phyloP scores from a whole-genome alignment of 2,113 vertebrate genomes.

The Neogale vison region DNA sequence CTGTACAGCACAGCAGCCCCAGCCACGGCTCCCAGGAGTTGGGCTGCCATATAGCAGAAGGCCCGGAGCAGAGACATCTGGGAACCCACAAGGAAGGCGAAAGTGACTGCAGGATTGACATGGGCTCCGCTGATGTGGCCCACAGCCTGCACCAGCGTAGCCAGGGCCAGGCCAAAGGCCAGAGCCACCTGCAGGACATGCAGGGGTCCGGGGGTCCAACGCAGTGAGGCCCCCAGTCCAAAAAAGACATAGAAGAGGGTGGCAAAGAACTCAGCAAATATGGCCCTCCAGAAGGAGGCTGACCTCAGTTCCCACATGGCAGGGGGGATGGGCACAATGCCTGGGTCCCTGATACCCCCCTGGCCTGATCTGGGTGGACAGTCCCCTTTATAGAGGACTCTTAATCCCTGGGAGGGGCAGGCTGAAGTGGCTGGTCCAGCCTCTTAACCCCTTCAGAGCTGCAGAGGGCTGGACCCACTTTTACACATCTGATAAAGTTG shows the following conservation, averaged over 20 bases:
- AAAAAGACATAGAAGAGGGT: conserved; percentile 96
- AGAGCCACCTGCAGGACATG: conserved; percentile 91
- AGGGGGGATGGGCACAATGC: conserved; percentile 64
- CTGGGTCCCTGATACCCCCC: conserved; percentile 59
- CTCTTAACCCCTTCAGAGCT: conserved; percentile 81
- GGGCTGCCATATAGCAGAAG: conserved; percentile 92
- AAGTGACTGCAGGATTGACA: conserved; percentile 94
- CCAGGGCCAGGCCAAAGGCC: conserved; percentile 94
- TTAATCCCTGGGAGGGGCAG: conserved; percentile 78
- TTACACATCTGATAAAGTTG: not conserved
- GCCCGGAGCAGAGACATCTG: conserved; percentile 95
- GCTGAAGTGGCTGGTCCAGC: conserved; percentile 49
- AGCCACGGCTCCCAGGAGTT: conserved; percentile 92
- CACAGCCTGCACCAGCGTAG: conserved; percentile 93
- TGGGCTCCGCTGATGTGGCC: conserved; percentile 96
- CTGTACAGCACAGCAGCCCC: conserved; percentile 94
- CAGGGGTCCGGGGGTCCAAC: conserved; percentile 90
- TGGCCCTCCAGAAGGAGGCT: conserved; percentile 95
- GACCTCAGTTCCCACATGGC: conserved; percentile 96
- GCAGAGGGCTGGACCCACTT: not conserved
- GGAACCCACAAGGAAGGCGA: conserved; percentile 93
- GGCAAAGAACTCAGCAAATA: conserved; percentile 95
- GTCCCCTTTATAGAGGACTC: conserved; percentile 82
- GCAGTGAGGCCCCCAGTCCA: conserved; percentile 93
- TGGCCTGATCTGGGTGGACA: conserved; percentile 53